phyloP scores from a whole-genome alignment of 2,797 vertebrate species.

The Tokudaia muenninki region DNA sequence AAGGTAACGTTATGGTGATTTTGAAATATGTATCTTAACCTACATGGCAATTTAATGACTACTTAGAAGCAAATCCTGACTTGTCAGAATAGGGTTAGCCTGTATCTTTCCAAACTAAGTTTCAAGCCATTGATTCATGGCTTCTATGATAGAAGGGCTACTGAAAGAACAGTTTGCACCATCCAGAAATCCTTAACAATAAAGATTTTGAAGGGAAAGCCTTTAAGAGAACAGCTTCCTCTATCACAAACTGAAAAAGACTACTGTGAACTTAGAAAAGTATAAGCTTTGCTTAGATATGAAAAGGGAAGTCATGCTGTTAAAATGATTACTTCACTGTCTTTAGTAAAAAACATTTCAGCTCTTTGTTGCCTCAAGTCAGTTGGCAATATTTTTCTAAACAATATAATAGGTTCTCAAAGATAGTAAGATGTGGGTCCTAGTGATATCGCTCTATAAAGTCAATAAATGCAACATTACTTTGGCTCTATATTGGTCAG shows the following conservation, averaged over 20 bases:
- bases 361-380: not conserved
- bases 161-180: not conserved
- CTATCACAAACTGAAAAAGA: constrained; percentile 27
- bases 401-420: not conserved
- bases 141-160: not conserved
- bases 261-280: not conserved
- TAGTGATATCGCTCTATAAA: not conserved
- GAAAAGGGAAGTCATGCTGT: not conserved
- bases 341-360: not conserved
- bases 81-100: constrained; percentile 31
- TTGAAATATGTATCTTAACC: constrained; percentile 57
- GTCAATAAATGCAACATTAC: not conserved
- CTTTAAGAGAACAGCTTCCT: constrained; percentile 48
- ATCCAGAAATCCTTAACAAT: constrained; percentile 63
- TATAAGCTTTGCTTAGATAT: constrained; percentile 46
- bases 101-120: constrained; percentile 50
- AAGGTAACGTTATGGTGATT: constrained; percentile 17
- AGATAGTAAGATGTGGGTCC: not conserved
- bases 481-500: not conserved
- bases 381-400: not conserved
- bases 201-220: not conserved
- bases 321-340: constrained; percentile 30
- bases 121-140: constrained; percentile 40
- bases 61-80: constrained; percentile 43
- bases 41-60: constrained; percentile 22